These are phyloP conservation scores for Camelus bactrianus DNA, from an alignment of 2,113 vertebrate species.

Conservation along the genomic window DNA sequence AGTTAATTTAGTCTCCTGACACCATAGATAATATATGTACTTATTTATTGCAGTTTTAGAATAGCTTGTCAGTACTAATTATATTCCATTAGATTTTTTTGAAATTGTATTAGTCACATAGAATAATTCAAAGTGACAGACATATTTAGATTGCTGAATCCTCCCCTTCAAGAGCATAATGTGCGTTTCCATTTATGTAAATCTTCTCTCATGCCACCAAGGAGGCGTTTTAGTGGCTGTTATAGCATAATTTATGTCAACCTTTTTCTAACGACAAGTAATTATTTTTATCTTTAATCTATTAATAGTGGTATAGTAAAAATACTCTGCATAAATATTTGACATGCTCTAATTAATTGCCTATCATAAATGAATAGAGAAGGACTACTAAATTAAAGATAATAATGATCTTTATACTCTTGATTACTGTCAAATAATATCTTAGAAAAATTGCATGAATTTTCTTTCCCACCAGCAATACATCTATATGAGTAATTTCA, in stretches of 20 bases:
- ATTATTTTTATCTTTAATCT: slow-evolving; percentile 70
- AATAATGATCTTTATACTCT: slow-evolving; percentile 40
- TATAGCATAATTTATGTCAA: slow-evolving; percentile 43
- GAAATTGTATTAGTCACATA: not conserved
- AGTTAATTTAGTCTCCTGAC: not conserved
- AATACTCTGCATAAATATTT: slow-evolving; percentile 68
- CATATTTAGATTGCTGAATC: not conserved
- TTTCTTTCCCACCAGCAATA: not conserved
- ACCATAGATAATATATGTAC: not conserved
- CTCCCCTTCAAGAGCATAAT: not conserved
- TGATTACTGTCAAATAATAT: slow-evolving; percentile 51
- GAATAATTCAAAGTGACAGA: slow-evolving; percentile 5
- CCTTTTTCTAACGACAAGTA: slow-evolving; percentile 55
- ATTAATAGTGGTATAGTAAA: slow-evolving; percentile 65
- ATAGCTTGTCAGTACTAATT: not conserved
- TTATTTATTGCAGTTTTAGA: not conserved
- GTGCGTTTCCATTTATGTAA: slow-evolving; percentile 44
- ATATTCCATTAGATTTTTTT: not conserved
- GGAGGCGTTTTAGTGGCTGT: not conserved
- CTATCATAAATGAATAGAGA: slow-evolving; percentile 51
- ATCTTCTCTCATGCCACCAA: not conserved
- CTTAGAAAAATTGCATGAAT: not conserved
- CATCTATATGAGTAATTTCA: not conserved
- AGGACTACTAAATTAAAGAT: slow-evolving; percentile 38
- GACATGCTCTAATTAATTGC: slow-evolving; percentile 66